These are phyloP conservation scores for Unio pictorum DNA, from an alignment of 2,888 invertebrate species.

Conservation along the genomic window DNA sequence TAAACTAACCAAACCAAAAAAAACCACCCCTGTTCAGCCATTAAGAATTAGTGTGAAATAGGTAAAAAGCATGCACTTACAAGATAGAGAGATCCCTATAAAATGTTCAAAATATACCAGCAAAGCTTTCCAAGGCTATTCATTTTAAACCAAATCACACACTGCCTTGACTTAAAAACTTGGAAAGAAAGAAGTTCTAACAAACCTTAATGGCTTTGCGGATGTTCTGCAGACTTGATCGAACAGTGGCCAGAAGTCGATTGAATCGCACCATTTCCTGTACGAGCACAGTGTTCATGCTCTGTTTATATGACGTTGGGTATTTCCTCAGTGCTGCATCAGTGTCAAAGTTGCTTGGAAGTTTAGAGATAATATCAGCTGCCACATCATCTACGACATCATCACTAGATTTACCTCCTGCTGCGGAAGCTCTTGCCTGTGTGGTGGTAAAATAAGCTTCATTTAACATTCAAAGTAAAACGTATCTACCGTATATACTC, in stretches of 20 bases:
- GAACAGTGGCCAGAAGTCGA: slow-evolving; percentile 65
- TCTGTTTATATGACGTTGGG: slow-evolving; percentile 72
- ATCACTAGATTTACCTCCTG: slow-evolving; percentile 80
- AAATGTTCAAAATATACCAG: no score
- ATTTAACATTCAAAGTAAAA: not conserved
- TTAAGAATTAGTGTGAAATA: no score
- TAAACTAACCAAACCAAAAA: no score
- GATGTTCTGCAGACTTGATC: slow-evolving; percentile 68
- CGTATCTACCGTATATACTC: no score
- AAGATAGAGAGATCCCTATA: no score
- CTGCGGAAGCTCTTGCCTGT: slow-evolving; percentile 67
- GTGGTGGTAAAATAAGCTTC: not conserved
- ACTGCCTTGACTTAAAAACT: not conserved
- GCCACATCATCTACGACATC: slow-evolving; percentile 85
- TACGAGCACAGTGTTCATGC: slow-evolving; percentile 73
- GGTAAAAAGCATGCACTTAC: not conserved
- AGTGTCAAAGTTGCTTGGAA: slow-evolving; percentile 70
- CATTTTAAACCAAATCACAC: no score
- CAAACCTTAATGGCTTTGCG: slow-evolving; percentile 72
- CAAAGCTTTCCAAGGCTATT: no score
- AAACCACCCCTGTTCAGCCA: not conserved
- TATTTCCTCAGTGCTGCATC: slow-evolving; percentile 68
- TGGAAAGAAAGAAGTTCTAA: not conserved
- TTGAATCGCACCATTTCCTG: slow-evolving; percentile 73
- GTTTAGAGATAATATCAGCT: slow-evolving; percentile 81